Evolutionary conservation across 1,140 invertebrate species (phyloP).

Genomic region (Pseudobourletiella spinata): DNA sequence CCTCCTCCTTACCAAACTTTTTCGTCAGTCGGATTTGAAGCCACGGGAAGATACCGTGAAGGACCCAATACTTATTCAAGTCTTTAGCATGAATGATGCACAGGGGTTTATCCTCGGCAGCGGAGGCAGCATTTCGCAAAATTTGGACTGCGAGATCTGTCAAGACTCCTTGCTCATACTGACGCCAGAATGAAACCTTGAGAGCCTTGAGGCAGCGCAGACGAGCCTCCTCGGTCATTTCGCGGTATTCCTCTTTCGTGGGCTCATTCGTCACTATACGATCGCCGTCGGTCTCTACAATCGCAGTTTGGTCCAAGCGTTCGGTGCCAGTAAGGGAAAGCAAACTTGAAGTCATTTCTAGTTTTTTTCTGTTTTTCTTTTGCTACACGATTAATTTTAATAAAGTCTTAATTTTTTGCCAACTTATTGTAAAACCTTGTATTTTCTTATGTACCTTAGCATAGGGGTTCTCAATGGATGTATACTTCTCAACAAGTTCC

Average conservation of each 20-base stretch:
- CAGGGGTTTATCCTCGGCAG: conserved; percentile 21
- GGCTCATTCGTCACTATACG: conserved; percentile 17
- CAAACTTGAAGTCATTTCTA: neutral
- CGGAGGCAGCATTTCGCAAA: conserved; percentile 11
- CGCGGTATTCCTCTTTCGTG: conserved; percentile 12
- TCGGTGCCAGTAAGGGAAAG: neutral
- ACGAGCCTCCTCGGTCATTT: conserved; percentile 33
- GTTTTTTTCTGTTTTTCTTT: neutral
- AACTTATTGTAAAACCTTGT: too few species aligned
- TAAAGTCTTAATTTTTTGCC: too few species aligned
- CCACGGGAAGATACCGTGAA: conserved; percentile 14
- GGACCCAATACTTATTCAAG: conserved; percentile 24
- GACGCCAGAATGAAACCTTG: conserved; percentile 35
- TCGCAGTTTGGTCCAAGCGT: neutral
- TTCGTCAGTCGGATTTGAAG: conserved; percentile 3
- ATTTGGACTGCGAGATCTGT: conserved; percentile 33
- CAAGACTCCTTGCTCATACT: conserved; percentile 34
- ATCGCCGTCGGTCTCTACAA: neutral
- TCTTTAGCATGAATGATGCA: conserved; percentile 22
- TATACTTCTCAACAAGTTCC: conserved; percentile 25
- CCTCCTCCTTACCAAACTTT: neutral
- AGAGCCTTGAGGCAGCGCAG: conserved; percentile 27
- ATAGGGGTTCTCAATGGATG: conserved; percentile 12
- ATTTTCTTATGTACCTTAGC: conserved; percentile 18
- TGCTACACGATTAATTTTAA: neutral